Base-by-base conservation (phyloP, 2,888 invertebrate genomes). In the Mythimna vitellina region DNA sequence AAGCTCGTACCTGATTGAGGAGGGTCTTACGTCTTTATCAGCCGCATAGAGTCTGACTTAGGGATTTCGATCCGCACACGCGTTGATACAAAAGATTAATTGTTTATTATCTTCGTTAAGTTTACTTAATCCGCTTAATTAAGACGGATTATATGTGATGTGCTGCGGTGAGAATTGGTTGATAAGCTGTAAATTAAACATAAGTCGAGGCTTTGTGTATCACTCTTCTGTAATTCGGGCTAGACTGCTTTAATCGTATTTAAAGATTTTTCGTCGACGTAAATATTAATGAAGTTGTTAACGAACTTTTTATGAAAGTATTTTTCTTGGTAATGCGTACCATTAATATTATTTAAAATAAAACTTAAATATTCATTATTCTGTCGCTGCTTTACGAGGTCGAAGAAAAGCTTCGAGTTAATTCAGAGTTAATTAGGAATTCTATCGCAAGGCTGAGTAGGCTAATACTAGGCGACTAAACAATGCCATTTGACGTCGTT, bases 401-500 rank as follows among this genome's bases (percentile, higher is more conserved):
- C 58, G 69, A 67, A 76, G 80, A 74, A 75, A 71, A 80, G 80
- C 75, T 67, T 70, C 57, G 66, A 68, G 76, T 81, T 86, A 84
- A 85, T 86, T 84, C 82, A 73, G 73, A 82, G 82, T 82, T 87
- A 86, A 88, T 88, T 86, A 86, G 78, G 74, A 80, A 88, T 86
- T 82, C 81, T 76, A 73, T 77, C 68, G 74, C 65, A 73, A 74
- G 75, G 60, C 65, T 70, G 65, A 78, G 66, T 68, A 73, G 71
- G 65, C 82, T 83, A 81, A 84, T 82, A 78, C 80, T 65, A 74
- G 82, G 63, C 76, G 73, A 82, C 84, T 86, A 86, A 87, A 87
- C 88, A 89, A 89, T 86, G 81, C 81, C 73, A 87, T 88, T 84
- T 81, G 83, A 84, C 76, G 71, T 79, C 78, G 84, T 87, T 85